Evolutionary conservation across 1,140 invertebrate genomes (phyloP).

Genomic region (Lepidotrigona ventralis): DNA sequence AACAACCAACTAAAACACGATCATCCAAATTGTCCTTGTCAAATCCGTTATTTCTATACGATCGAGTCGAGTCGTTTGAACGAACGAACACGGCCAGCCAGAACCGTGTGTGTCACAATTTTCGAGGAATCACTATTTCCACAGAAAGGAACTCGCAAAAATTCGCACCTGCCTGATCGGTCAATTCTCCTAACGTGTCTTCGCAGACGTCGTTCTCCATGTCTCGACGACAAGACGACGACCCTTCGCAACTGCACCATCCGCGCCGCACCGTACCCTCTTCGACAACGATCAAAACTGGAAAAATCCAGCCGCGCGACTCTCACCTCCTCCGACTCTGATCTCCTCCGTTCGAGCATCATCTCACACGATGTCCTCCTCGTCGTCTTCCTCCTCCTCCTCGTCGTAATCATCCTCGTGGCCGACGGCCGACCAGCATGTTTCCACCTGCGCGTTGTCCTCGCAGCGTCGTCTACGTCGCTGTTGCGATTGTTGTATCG

Average conservation of each 20-base stretch:
- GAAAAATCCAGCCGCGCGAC: not conserved
- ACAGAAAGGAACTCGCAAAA: slow-evolving; percentile 3
- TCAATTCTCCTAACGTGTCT: not conserved
- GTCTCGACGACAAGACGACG: slow-evolving; percentile 1
- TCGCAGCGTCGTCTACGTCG: slow-evolving; percentile 40
- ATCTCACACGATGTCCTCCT: slow-evolving; percentile 56
- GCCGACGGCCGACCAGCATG: slow-evolving; percentile 56
- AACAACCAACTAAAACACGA: not conserved
- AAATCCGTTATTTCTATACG: not conserved
- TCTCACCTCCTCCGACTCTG: slow-evolving; percentile 21
- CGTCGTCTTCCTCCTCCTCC: slow-evolving; percentile 68
- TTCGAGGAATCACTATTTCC: not conserved
- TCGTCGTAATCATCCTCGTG: slow-evolving; percentile 66
- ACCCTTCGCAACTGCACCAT: not conserved
- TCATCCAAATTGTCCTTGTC: too few relatives aligned
- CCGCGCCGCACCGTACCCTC: not conserved
- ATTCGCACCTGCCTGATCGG: slow-evolving; percentile 6
- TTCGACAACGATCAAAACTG: slow-evolving; percentile 5
- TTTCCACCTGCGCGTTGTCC: slow-evolving; percentile 24
- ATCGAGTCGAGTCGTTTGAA: not conserved
- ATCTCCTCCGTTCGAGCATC: not conserved
- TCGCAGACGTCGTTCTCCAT: not conserved
- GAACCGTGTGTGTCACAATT: not conserved
- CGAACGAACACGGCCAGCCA: slow-evolving; percentile 1
- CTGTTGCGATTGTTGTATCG: not conserved